phyloP scores from a whole-genome alignment of 2,888 invertebrate species.

The Sphaerolaimus hirsutus region DNA sequence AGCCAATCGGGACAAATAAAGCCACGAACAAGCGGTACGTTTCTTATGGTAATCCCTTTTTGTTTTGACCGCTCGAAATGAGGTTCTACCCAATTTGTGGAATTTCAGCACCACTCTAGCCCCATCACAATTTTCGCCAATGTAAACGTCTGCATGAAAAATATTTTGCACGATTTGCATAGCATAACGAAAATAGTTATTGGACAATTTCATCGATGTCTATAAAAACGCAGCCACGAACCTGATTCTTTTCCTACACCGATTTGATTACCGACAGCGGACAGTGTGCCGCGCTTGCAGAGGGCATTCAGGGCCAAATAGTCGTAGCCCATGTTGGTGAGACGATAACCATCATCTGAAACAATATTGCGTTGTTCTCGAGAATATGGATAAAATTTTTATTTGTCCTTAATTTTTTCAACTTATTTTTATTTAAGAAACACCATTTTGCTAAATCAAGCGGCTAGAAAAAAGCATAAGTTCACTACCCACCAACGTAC shows the following conservation, averaged over 20 bases:
- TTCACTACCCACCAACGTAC: background rate
- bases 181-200: background rate
- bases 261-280: slow-evolving; percentile 76
- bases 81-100: slow-evolving; percentile 63
- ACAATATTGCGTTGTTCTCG: no score
- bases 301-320: slow-evolving; percentile 74
- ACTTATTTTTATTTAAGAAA: no score
- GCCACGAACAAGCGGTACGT: slow-evolving; percentile 67
- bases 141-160: slow-evolving; percentile 43
- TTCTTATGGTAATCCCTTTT: slow-evolving; percentile 90
- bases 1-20: slow-evolving; percentile 79
- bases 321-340: slow-evolving; percentile 87
- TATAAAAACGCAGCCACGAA: slow-evolving; percentile 9
- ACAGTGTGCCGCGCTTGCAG: slow-evolving; percentile 47
- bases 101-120: slow-evolving; percentile 58
- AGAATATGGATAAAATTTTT: no score
- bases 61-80: slow-evolving; percentile 76
- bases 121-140: slow-evolving; percentile 54
- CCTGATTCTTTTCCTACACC: slow-evolving; percentile 90
- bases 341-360: slow-evolving; percentile 74
- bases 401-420: no score
- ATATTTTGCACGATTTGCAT: background rate
- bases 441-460: no score
- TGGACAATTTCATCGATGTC: background rate
- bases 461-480: no score